Evolutionary conservation across 1,140 invertebrate species (phyloP).

Genomic region (Drosophila malerkotliana): DNA sequence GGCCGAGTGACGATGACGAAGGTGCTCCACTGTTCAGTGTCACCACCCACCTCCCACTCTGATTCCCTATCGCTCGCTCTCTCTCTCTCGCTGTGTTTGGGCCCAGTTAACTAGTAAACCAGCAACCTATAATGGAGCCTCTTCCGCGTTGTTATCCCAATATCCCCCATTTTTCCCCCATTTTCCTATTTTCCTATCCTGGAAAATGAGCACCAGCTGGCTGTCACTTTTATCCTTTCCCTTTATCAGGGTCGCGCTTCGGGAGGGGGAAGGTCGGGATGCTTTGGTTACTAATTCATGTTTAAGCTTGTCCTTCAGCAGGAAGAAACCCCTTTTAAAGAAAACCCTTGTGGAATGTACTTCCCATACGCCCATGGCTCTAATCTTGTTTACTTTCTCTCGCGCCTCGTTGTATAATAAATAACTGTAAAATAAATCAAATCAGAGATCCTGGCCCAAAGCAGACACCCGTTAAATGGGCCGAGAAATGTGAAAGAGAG

Average conservation of each 20-base stretch:
- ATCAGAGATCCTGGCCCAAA: constrained; percentile 25
- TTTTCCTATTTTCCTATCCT: constrained; percentile 14
- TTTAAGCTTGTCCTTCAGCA: not conserved
- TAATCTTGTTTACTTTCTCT: constrained; percentile 31
- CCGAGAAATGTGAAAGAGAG: constrained; percentile 69
- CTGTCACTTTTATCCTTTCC: not conserved
- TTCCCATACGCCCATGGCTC: not conserved
- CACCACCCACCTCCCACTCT: constrained; percentile 15
- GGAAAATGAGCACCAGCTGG: constrained; percentile 47
- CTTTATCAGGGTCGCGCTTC: not conserved
- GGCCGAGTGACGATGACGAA: constrained; percentile 49
- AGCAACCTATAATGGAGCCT: constrained; percentile 68
- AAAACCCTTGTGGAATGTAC: not conserved
- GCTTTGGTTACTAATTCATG: not conserved
- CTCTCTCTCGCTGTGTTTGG: constrained; percentile 27
- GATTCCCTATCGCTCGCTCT: constrained; percentile 3
- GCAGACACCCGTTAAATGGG: constrained; percentile 67
- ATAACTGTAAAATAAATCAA: constrained; percentile 68
- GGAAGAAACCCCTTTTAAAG: not conserved
- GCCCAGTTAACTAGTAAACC: constrained; percentile 70
- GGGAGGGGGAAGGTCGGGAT: not conserved
- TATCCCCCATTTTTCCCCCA: constrained; percentile 5
- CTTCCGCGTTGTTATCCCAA: constrained; percentile 57
- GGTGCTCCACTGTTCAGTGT: constrained; percentile 58
- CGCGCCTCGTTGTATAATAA: constrained; percentile 60